phyloP scores from a whole-genome alignment of 2,113 vertebrate species.

The Stegastes partitus region DNA sequence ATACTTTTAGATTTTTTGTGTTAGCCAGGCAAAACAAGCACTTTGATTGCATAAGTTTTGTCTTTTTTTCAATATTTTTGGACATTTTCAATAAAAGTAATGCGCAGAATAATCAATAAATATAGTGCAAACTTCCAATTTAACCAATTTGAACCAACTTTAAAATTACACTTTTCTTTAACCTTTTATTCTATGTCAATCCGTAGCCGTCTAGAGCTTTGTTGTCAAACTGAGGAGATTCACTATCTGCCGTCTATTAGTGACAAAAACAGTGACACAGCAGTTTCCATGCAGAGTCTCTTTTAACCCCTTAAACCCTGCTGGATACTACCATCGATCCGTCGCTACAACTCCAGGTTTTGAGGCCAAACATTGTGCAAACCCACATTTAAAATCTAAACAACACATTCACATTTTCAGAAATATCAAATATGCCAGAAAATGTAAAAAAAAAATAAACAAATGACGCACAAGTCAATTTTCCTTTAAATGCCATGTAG shows the following conservation, averaged over 20 bases:
- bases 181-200: background rate
- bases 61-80: background rate
- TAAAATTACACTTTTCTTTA: background rate
- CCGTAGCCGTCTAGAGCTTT: background rate
- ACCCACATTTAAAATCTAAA: conserved; percentile 3
- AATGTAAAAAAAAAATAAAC: background rate
- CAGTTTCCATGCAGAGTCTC: conserved; percentile 14
- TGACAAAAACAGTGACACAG: conserved; percentile 5
- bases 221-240: background rate
- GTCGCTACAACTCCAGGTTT: background rate
- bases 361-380: background rate
- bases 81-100: background rate
- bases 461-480: background rate
- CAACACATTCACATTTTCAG: conserved; percentile 1
- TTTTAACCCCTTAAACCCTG: conserved; percentile 26
- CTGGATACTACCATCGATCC: background rate
- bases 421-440: conserved; percentile 11
- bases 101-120: background rate
- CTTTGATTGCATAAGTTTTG: background rate
- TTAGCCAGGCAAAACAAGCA: background rate
- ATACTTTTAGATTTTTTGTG: background rate
- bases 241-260: background rate
- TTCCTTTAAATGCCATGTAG: background rate
- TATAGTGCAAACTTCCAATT: background rate
- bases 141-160: background rate